Base-by-base conservation (phyloP, 2,888 invertebrate genomes). In the Trichacis sp. region DNA sequence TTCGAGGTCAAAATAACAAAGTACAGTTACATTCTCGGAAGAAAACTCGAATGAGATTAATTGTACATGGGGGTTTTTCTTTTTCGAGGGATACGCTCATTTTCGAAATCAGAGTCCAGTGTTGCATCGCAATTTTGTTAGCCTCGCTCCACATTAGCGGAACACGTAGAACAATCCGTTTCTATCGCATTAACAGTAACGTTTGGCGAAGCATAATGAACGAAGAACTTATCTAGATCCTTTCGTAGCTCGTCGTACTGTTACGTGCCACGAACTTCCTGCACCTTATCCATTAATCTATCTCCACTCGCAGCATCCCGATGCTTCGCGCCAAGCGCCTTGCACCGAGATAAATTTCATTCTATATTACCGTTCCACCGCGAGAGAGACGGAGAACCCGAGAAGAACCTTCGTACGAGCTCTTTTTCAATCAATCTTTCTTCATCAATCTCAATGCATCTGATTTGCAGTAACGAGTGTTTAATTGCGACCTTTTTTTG, bases 211-310 rank as follows among this genome's bases (percentile, higher is more conserved):
- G 46, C 46, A 46, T 46, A 46, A 46, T 46, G 46, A 46, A 29
- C 46, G 24, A n/a, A 8, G 12, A 14, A 52, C 47, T 62, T 56
- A 61, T 62, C 56, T 52, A 46, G 47, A 56, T 62, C 52, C 47
- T 55, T 42, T 62, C 50, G 46, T 43, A 53, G 53, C 50, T 33
- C 38, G 40, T 40, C 20, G 51, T 46, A 29, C 46, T 50, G 43
- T 61, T 55, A 47, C 46, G 38, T 51, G 29, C 36, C 18, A 12
- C 47, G 51, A 40, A 61, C 51, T 61, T 60, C 49, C 53, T 60
- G 49, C 43, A 43, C 49, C 33, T 60, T 60, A 60, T 60, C 53
- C 49, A 30, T 48, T 48, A 36, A 60, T 49, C 42, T 53, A 48
- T 59, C 48, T 48, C 12, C 5, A n/a, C 38, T 60, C 36, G 47